Percentiles rank a stretch among this genome's conserved stretches.
Evolutionary conservation across 2,888 invertebrate species (phyloP).

Genomic region (Eledone cirrhosa): DNA sequence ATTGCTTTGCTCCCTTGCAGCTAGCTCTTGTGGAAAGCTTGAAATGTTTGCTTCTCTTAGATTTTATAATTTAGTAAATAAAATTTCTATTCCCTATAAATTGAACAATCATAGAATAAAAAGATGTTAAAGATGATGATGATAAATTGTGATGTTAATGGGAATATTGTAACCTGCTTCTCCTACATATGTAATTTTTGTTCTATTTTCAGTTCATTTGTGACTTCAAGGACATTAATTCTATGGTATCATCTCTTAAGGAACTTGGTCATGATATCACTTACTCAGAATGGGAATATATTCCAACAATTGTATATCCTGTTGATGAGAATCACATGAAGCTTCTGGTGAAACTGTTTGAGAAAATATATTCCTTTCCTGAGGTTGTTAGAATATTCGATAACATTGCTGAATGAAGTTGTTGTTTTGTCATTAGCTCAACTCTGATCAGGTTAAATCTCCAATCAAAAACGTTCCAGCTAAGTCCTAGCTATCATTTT

Average conservation of each 20-base stretch:
- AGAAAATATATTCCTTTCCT: neutral
- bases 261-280: neutral
- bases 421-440: too few species aligned
- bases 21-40: neutral
- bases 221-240: neutral
- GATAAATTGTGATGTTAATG: neutral
- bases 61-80: neutral
- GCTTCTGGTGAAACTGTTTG: neutral
- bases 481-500: too few species aligned
- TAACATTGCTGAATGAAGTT: neutral
- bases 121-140: neutral
- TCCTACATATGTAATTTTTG: neutral
- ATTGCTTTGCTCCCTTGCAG: neutral
- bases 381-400: slow-evolving; percentile 18
- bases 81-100: too few species aligned
- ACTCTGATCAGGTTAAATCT: too few species aligned
- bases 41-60: neutral
- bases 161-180: too few species aligned
- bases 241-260: neutral
- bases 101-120: too few species aligned
- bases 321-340: neutral
- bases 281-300: neutral
- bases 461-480: too few species aligned
- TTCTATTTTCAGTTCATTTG: neutral
- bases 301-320: neutral